Evolutionary conservation across 2,113 vertebrate genomes (phyloP), one percentile per base, ranked within the genome.

Genomic region (Bufo gargarizans): DNA sequence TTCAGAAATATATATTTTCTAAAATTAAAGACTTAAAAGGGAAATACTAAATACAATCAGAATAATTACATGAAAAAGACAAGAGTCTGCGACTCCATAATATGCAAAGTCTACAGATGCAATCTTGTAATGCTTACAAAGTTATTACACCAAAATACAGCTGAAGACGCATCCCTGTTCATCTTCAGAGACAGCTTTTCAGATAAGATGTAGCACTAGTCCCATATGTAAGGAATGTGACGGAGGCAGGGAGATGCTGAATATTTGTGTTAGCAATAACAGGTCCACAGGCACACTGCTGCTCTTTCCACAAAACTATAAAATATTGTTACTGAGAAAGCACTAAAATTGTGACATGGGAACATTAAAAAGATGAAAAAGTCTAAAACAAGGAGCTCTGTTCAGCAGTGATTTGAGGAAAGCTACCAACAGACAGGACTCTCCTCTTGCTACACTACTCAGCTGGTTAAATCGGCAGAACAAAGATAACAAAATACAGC

Each of bases 111-210:
- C 72, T 76, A 19, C 72, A 50, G 72, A 76, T 76, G 72, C 47
- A 76, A 76, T 76, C 72, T 49, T 76, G 72, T 76, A 76, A 49
- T 76, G 72, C 50, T 76, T 76, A 76, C 72, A 76, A 76, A 76
- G 47, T 76, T 76, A 49, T 76, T 50, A 76, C 72, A 50, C 17
- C 47, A 74, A 74, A 74, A 74, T 76, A 76, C 72, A 76, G 72
- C 45, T 76, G 72, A 76, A 76, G 72, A 76, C 47, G 17, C 47
- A 56, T 56, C n/a, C 50, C n/a, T 78, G 50, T 78, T 78, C 77
- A 78, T 78, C 77, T 78, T 53, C 50, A 56, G 77, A 78, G 49
- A 78, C 20, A 78, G 77, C 20, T 55, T 55, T 22, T 55, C 49
- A n/a, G 50, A 78, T 78, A 55, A 78, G 77, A 76, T 76, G 72